Conservation (phyloP, 1,140 invertebrate genomes). For the Sitophilus oryzae region DNA sequence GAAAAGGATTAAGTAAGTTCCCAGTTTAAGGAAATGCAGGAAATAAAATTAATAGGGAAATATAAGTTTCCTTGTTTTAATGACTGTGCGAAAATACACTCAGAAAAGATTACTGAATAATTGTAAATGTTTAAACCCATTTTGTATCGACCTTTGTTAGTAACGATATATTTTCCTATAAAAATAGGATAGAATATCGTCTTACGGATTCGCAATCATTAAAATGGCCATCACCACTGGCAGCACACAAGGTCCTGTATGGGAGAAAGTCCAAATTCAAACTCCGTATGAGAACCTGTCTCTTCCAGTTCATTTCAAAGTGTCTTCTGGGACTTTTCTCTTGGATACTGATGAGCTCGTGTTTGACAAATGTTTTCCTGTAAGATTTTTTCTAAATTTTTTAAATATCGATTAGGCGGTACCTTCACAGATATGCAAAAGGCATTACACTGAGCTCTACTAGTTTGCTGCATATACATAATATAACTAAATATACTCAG, state of each 20-base stretch:
- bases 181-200: constrained; percentile 54
- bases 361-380: constrained; percentile 79
- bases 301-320: constrained; percentile 56
- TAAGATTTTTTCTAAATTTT: constrained; percentile 43
- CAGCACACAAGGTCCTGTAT: constrained; percentile 61
- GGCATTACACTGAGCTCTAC: no score
- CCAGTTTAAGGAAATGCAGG: no score
- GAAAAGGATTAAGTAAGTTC: no score
- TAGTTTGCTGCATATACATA: no score
- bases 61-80: no score
- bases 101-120: no score
- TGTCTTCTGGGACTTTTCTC: constrained; percentile 54
- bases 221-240: constrained; percentile 65
- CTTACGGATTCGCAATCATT: constrained; percentile 67
- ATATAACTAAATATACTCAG: no score
- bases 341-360: constrained; percentile 59
- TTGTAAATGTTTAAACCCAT: no score
- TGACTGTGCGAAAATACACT: no score
- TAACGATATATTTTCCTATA: no score
- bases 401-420: neutral
- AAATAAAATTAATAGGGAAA: no score
- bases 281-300: constrained; percentile 66
- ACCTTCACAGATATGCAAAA: neutral
- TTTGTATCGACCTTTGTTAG: no score
- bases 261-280: constrained; percentile 65